Percentiles rank a stretch among this genome's conserved stretches.
These are phyloP conservation scores for Platalea minor DNA, from an alignment of 2,797 vertebrate genomes.

Conservation along the genomic window DNA sequence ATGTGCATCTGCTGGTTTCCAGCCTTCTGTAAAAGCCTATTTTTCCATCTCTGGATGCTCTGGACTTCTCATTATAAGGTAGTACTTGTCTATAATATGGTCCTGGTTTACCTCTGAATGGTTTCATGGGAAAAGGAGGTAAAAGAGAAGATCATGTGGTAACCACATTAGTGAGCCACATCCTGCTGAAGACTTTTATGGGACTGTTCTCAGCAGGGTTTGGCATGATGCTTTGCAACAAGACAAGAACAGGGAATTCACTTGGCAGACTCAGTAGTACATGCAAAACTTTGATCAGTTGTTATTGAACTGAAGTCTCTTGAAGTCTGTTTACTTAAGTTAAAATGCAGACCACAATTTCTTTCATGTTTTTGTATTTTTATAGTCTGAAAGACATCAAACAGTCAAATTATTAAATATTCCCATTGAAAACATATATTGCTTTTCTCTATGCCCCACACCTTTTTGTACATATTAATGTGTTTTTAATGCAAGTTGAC, in stretches of 20 bases:
- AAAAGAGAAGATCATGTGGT: not conserved
- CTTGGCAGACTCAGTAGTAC: not conserved
- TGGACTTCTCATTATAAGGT: not conserved
- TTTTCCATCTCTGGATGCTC: not conserved
- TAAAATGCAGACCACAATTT: not conserved
- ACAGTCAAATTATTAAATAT: not conserved
- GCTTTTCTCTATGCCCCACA: not conserved
- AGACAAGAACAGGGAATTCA: not conserved
- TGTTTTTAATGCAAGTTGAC: not conserved
- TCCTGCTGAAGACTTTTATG: not conserved
- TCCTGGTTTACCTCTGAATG: not conserved
- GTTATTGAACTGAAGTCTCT: not conserved
- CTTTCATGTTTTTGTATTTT: not conserved
- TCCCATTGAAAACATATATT: not conserved
- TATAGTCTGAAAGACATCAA: not conserved
- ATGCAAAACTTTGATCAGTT: not conserved
- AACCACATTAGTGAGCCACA: not conserved
- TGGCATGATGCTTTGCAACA: not conserved
- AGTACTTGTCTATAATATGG: not conserved
- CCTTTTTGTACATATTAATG: accelerated
- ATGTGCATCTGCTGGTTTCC: not conserved
- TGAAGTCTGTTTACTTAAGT: not conserved
- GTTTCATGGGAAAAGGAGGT: not conserved
- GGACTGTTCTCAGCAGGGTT: not conserved
- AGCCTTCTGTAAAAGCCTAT: not conserved